Evolutionary conservation across 2,888 invertebrate genomes (phyloP).

Genomic region (Lithosia quadra): DNA sequence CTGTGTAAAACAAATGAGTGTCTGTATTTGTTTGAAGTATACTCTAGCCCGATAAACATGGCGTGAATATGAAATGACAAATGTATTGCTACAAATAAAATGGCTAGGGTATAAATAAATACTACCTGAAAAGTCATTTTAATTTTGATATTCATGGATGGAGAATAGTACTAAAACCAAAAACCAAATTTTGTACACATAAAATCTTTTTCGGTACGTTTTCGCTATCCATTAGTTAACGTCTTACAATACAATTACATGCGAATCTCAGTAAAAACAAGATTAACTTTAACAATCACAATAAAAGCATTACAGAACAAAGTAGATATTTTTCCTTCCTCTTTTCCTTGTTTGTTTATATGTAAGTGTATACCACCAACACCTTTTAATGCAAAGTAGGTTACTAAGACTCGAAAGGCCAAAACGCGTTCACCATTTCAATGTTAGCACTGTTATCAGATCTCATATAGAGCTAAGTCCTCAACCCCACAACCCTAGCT

Average conservation of each 20-base stretch:
- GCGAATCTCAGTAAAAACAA: conserved; percentile 4
- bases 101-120: too few relatives aligned
- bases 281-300: conserved; percentile 4
- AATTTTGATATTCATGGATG: not conserved
- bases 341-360: not conserved
- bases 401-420: not conserved
- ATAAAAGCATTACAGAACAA: not conserved
- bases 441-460: not conserved
- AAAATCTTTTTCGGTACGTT: not conserved
- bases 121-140: not conserved
- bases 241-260: not conserved
- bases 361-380: not conserved
- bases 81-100: not conserved
- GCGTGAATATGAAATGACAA: too few relatives aligned
- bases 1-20: not conserved
- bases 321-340: not conserved
- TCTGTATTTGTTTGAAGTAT: not conserved
- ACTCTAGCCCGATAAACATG: not conserved
- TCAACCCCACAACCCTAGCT: not conserved
- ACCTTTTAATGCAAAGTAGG: not conserved
- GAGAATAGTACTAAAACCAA: not conserved
- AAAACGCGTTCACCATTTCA: not conserved
- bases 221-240: not conserved
- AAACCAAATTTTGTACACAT: not conserved
- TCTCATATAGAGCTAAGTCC: not conserved